These are phyloP conservation scores for Channa maculata DNA, from an alignment of 2,113 vertebrate genomes.

Conservation along the genomic window DNA sequence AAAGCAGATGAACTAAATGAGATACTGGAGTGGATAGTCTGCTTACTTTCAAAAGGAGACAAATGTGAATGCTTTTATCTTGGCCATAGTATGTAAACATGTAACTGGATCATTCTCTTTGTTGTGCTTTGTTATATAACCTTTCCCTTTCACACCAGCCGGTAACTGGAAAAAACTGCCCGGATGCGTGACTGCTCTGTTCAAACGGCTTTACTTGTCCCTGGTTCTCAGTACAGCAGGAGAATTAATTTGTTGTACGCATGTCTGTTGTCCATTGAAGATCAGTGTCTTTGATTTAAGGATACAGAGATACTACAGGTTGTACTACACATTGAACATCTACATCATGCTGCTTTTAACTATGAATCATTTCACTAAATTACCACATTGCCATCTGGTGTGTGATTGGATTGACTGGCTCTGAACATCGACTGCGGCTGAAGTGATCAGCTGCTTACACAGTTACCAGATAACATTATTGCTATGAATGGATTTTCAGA, in stretches of 20 bases:
- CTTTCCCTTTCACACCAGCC: slow-evolving; percentile 20
- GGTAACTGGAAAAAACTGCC: slow-evolving; percentile 34
- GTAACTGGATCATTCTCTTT: slow-evolving; percentile 34
- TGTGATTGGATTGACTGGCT: slow-evolving; percentile 12
- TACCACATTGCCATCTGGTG: slow-evolving; percentile 49
- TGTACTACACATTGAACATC: slow-evolving; percentile 10
- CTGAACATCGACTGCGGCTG: background rate
- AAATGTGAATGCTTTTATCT: slow-evolving; percentile 24
- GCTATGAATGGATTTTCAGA: background rate
- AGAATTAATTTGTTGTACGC: slow-evolving; percentile 27
- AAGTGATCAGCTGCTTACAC: background rate
- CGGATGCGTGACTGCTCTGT: slow-evolving; percentile 22
- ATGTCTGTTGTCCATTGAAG: slow-evolving; percentile 27
- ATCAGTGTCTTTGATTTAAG: slow-evolving; percentile 29
- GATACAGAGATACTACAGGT: slow-evolving; percentile 26
- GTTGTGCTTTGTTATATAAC: slow-evolving; percentile 27
- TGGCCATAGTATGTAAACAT: slow-evolving; percentile 19
- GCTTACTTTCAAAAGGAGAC: slow-evolving; percentile 26
- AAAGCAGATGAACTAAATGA: background rate
- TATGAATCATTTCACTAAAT: slow-evolving; percentile 47
- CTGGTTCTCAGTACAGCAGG: background rate
- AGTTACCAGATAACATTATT: background rate
- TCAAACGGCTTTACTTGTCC: slow-evolving; percentile 28
- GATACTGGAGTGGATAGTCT: slow-evolving; percentile 6
- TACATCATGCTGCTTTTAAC: slow-evolving; percentile 34